phyloP scores from a whole-genome alignment of 1,140 invertebrate species.

The Stegodyphus dumicola region DNA sequence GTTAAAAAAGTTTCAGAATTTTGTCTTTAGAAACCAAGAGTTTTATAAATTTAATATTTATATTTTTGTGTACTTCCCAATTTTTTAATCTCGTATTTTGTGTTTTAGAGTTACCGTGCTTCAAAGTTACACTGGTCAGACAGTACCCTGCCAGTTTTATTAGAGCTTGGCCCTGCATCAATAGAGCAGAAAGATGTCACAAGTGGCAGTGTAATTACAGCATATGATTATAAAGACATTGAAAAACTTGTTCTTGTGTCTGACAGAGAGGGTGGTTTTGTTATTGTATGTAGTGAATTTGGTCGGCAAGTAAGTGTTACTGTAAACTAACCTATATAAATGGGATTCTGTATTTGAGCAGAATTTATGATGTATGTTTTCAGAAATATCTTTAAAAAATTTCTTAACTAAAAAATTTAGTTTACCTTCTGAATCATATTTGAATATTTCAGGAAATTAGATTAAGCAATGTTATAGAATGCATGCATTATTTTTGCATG shows the following conservation, averaged over 20 bases:
- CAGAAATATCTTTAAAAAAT: too few relatives aligned
- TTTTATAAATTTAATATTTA: background rate
- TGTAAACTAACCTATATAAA: too few relatives aligned
- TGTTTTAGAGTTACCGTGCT: slow-evolving; percentile 78
- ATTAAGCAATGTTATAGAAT: too few relatives aligned
- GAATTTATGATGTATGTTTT: too few relatives aligned
- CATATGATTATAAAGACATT: slow-evolving; percentile 94
- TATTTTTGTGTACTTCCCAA: background rate
- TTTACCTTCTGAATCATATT: too few relatives aligned
- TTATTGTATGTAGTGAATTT: slow-evolving; percentile 87
- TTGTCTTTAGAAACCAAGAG: background rate
- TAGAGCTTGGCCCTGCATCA: slow-evolving; percentile 90
- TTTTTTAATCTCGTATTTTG: background rate
- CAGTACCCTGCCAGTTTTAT: slow-evolving; percentile 82
- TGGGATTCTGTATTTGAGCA: too few relatives aligned
- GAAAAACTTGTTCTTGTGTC: slow-evolving; percentile 77
- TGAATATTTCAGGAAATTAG: too few relatives aligned
- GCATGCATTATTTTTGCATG: too few relatives aligned
- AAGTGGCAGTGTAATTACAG: slow-evolving; percentile 74
- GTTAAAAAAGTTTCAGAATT: background rate
- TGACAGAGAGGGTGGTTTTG: slow-evolving; percentile 79
- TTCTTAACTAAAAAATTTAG: too few relatives aligned
- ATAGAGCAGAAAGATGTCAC: slow-evolving; percentile 89
- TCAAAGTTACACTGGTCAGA: slow-evolving; percentile 98
- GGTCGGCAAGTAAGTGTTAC: slow-evolving; percentile 74